Base-by-base conservation (phyloP, 2,888 invertebrate genomes). In the Criorhina ranunculi region DNA sequence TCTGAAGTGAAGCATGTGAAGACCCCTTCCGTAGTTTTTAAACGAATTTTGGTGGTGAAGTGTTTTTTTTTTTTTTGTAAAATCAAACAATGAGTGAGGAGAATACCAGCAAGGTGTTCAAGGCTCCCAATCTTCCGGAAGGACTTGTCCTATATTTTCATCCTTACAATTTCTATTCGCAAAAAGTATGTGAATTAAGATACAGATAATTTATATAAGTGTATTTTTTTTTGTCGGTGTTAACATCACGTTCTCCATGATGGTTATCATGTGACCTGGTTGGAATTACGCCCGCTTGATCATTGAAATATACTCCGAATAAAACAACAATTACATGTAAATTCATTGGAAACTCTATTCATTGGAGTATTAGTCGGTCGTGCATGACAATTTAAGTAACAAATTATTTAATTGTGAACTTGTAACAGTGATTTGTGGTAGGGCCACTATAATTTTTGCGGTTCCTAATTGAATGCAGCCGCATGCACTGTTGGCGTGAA, bases 121-220 rank as follows among this genome's bases (percentile, higher is more conserved):
- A 89, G 83, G 89, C 89, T 11, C 91, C 91, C 19, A 86, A 55
- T 11, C 89, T 91, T 33, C 87, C 89, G 15, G 87, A 90, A 66
- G 93, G 94, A 81, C 91, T 94, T 78, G 91, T 93, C 86, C 91
- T 95, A 3, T 95, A 95, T 89, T 94, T 94, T 88, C 95, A 95
- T 91, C 94, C 94, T 85, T 95, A 95, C 90, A 95, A 95, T 87
- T 95, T 94, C 90, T 95, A 95, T 90, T 95, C 95, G 37, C 95
- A 95, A 93, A 95, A 95, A 94, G 95, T 95, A 93, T 91, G 90
- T 87, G 12, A 1, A 46, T 8, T 40, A n/a, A 37, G 0, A 60
- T 17, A 4, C 33, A 40, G 37, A 51, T 35, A 6, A 17, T 29
- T 49, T 15, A n/a, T n/a, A n/a, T n/a, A n/a, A n/a, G n/a, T n/a